Evolutionary conservation across 2,797 vertebrate genomes (phyloP).

Genomic region (Alca torda): DNA sequence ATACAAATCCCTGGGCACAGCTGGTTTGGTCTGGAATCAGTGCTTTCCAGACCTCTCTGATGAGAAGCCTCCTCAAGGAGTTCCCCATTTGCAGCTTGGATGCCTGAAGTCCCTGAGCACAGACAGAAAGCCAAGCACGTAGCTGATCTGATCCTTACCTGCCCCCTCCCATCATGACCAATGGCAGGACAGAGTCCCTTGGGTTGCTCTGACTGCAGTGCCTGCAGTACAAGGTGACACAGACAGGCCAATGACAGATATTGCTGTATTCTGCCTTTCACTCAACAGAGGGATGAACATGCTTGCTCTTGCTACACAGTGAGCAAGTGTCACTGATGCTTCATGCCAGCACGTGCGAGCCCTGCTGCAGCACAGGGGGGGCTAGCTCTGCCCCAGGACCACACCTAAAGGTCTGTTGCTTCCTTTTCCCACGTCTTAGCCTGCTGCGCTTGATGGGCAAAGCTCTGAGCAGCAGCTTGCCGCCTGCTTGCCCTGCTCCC

Average conservation of each 20-base stretch:
- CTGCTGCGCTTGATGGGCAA: accelerated
- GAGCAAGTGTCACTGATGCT: neutral
- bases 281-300: neutral
- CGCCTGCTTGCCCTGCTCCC: neutral
- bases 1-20: neutral
- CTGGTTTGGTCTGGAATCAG: constrained; percentile 14
- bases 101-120: neutral
- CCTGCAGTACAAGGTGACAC: neutral
- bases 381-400: neutral
- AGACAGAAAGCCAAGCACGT: neutral
- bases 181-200: neutral
- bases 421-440: neutral
- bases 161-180: neutral
- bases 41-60: neutral
- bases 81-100: neutral
- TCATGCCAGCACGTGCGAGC: neutral
- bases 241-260: neutral
- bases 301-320: neutral
- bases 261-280: neutral
- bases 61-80: neutral
- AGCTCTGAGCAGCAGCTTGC: neutral
- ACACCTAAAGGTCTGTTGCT: neutral
- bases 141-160: neutral
- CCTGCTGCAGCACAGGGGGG: neutral
- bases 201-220: neutral